Base-by-base conservation (phyloP, 2,113 vertebrate genomes). In the Microcebus murinus region DNA sequence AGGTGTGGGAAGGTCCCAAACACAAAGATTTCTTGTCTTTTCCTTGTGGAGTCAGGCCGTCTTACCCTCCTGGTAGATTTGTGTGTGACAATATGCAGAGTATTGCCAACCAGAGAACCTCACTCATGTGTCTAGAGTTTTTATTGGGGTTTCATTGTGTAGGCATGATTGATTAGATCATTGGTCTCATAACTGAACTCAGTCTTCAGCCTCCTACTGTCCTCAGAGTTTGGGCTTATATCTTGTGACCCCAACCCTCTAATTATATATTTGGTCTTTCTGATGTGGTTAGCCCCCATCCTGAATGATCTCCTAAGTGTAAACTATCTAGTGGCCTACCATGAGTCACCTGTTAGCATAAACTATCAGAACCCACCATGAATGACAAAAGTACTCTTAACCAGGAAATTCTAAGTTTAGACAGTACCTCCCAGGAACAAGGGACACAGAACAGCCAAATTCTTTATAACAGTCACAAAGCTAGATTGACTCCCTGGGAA, bases 131-230 rank as follows among this genome's bases (percentile, higher is more conserved):
- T 70, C 23, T 55, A n/a, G 29, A 93, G 70, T 74, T 63, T 94
- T 88, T 88, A 61, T n/a, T 96, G 39, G 63, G 3, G 39, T 82
- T 91, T 87, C 82, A 82, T 83, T 94, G 61, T 61, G 23, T 91
- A 87, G 27, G 68, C 29, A 52, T 76, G 76, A 59, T 63, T 82
- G n/a, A 68, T 63, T 94, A 15, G 34, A 42, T 87, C 27, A 57
- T 59, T 86, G 55, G 5, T 42, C 36, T 23, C 52, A n/a, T 59
- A 42, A 70, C 42, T 45, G 45, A 68, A 52, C 45, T 57, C n/a
- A 88, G 9, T 86, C 36, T 74, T 29, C 31, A 59, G 14, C 14
- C 13, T 12, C 61, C 18, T 42, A 70, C 39, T 34, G 1, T 82
- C 39, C 23, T 8, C n/a, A 68, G 63, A 83, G 42, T 39, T 85